Evolutionary conservation across 2,888 invertebrate genomes (phyloP).

Genomic region (Acronicta alni): DNA sequence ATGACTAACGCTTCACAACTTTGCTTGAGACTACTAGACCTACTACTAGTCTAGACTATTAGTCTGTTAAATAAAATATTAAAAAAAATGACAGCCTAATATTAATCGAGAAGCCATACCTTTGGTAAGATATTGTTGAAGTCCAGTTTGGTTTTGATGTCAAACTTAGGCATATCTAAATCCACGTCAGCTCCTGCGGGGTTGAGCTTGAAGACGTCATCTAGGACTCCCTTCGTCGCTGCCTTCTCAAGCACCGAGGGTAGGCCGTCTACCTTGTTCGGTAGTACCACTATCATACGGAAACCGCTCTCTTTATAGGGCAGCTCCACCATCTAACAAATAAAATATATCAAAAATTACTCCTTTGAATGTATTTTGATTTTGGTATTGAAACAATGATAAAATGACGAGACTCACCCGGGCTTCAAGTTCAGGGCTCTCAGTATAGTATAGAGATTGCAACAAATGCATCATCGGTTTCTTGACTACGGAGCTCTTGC

Average conservation of each 20-base stretch:
- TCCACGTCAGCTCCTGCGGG: constrained; percentile 58
- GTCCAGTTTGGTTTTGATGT: constrained; percentile 64
- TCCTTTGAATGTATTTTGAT: too few relatives aligned
- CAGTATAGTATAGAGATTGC: constrained; percentile 63
- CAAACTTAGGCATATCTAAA: constrained; percentile 71
- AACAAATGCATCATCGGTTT: constrained; percentile 70
- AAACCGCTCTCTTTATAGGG: constrained; percentile 72
- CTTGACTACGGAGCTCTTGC: constrained; percentile 58
- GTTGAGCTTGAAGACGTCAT: constrained; percentile 62
- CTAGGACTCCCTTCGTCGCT: constrained; percentile 62
- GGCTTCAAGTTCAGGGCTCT: constrained; percentile 64
- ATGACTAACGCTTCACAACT: too few relatives aligned
- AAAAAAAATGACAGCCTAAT: too few relatives aligned
- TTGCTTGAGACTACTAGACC: too few relatives aligned
- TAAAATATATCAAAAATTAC: too few relatives aligned
- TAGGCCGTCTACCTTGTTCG: constrained; percentile 69
- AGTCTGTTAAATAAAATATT: too few relatives aligned
- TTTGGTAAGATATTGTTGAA: constrained; percentile 68
- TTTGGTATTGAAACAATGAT: too few relatives aligned
- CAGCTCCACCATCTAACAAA: constrained; percentile 69
- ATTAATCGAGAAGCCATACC: constrained; percentile 50
- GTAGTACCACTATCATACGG: constrained; percentile 74
- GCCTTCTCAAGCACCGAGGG: constrained; percentile 64
- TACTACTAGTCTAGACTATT: too few relatives aligned
- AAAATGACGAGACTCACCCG: too few relatives aligned